These are phyloP conservation scores for Prietella phreatophila DNA, from an alignment of 2,113 vertebrate genomes.

Conservation along the genomic window DNA sequence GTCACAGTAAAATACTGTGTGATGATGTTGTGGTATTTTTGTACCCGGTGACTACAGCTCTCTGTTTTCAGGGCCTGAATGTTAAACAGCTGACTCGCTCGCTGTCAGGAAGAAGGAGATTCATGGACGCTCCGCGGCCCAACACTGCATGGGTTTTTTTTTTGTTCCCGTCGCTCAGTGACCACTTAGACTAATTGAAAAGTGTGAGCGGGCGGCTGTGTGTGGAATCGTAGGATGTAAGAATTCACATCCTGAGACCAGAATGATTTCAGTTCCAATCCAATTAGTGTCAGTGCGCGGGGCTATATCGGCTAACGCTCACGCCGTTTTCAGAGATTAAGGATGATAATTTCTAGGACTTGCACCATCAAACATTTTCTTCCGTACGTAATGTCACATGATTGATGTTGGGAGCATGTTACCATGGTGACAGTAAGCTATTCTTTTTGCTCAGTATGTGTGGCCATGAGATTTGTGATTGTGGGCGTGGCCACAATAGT, in stretches of 20 bases:
- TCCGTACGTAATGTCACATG: too few relatives aligned
- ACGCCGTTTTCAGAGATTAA: background rate
- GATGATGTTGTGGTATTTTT: background rate
- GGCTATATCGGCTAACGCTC: background rate
- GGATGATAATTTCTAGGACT: background rate
- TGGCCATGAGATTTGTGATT: too few relatives aligned
- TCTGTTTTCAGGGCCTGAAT: background rate
- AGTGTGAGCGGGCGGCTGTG: background rate
- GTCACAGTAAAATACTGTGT: too few relatives aligned
- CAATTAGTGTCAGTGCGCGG: background rate
- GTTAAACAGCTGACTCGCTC: background rate
- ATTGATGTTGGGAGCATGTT: too few relatives aligned
- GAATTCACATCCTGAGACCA: background rate
- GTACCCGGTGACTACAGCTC: background rate
- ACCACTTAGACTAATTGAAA: background rate
- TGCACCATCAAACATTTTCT: background rate
- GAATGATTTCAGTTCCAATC: background rate
- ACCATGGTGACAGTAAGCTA: too few relatives aligned
- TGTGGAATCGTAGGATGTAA: background rate
- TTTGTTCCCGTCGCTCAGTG: background rate
- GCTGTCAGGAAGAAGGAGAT: background rate
- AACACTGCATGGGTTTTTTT: background rate
- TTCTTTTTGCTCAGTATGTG: too few relatives aligned
- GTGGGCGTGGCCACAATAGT: too few relatives aligned
- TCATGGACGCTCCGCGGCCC: background rate